Evolutionary conservation across 2,888 invertebrate species (phyloP).

Genomic region (Subacronicta megacephala): DNA sequence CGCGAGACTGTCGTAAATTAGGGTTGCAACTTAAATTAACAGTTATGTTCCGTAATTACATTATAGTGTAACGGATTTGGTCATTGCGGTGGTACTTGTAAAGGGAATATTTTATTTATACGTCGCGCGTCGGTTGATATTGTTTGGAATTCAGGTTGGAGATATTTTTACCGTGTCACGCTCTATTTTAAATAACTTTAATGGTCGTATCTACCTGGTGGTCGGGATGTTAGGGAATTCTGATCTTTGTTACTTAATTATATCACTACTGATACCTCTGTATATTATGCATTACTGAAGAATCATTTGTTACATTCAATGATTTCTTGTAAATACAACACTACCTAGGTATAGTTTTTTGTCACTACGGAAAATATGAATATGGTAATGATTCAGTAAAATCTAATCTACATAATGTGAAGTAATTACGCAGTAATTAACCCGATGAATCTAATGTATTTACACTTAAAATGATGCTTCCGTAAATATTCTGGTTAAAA

Average conservation of each 20-base stretch:
- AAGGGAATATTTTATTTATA: background rate
- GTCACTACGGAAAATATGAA: background rate
- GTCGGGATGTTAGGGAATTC: background rate
- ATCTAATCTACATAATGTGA: constrained; percentile 15
- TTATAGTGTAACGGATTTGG: constrained; percentile 4
- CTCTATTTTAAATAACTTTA: too few relatives aligned
- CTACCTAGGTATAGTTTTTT: background rate
- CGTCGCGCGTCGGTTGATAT: background rate
- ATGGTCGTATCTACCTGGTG: too few relatives aligned
- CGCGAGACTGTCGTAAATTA: constrained; percentile 18
- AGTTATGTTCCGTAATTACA: constrained; percentile 12
- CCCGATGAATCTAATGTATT: constrained; percentile 23
- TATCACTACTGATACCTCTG: too few relatives aligned
- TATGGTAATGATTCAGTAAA: constrained; percentile 15
- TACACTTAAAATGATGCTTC: constrained; percentile 12
- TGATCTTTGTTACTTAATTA: too few relatives aligned
- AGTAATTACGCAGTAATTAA: constrained; percentile 7
- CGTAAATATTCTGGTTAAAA: constrained; percentile 22
- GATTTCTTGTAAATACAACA: background rate
- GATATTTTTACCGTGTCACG: background rate
- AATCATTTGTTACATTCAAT: background rate
- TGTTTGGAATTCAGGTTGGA: background rate
- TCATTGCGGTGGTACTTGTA: background rate
- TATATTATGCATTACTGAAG: too few relatives aligned
- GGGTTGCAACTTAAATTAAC: background rate